These are phyloP conservation scores for Halictus ligatus DNA, from an alignment of 2,888 invertebrate species.

Conservation along the genomic window DNA sequence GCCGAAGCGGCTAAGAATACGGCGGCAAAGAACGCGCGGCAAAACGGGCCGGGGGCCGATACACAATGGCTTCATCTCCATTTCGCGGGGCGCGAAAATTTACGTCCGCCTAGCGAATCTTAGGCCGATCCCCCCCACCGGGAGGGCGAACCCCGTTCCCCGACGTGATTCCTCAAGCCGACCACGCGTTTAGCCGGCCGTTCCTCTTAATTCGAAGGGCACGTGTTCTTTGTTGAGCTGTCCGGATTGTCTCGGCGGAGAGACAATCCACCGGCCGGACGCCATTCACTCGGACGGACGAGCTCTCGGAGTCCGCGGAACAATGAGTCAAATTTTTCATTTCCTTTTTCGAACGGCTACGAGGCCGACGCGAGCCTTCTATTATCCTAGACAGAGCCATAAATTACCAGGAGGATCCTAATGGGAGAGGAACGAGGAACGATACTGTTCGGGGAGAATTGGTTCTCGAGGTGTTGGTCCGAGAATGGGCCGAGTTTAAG, in stretches of 20 bases:
- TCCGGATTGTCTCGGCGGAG: slow-evolving; percentile 33
- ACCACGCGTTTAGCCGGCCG: not conserved
- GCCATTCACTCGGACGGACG: slow-evolving; percentile 27
- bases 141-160: no score
- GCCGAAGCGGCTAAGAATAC: slow-evolving; percentile 65
- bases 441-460: not conserved
- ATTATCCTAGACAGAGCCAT: slow-evolving; percentile 27
- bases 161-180: slow-evolving; percentile 7
- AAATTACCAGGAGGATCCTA: slow-evolving; percentile 13
- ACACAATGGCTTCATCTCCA: slow-evolving; percentile 78
- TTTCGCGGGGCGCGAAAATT: slow-evolving; percentile 75
- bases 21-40: slow-evolving; percentile 67
- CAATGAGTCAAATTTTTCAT: slow-evolving; percentile 39
- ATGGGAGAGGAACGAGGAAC: not conserved
- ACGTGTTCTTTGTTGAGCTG: slow-evolving; percentile 50
- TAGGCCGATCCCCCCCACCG: not conserved
- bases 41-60: slow-evolving; percentile 48
- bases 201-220: slow-evolving; percentile 45
- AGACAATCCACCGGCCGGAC: slow-evolving; percentile 30
- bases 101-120: slow-evolving; percentile 46
- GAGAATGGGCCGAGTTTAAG: not conserved
- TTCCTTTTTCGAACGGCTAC: slow-evolving; percentile 12
- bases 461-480: not conserved
- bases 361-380: not conserved
- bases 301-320: slow-evolving; percentile 12